Evolutionary conservation across 2,113 vertebrate genomes (phyloP).

Genomic region (Orientallactaga bullata): DNA sequence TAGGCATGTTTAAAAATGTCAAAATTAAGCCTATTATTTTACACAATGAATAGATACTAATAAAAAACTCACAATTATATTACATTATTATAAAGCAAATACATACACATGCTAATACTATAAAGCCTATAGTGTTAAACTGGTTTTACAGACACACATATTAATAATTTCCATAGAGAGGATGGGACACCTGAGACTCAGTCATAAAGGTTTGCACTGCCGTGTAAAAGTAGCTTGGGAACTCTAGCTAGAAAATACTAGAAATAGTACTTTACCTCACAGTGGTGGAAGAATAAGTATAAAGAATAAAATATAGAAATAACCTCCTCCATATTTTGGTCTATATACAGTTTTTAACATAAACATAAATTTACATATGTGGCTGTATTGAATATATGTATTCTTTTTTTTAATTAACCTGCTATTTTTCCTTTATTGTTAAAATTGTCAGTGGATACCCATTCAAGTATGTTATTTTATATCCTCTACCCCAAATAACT

Average conservation of each 20-base stretch:
- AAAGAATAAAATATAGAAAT: conserved; percentile 26
- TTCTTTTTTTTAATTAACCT: neutral
- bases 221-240: neutral
- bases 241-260: neutral
- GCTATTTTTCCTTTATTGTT: neutral
- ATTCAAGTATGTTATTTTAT: neutral
- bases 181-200: neutral
- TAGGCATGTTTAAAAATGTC: neutral
- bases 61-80: neutral
- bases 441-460: neutral
- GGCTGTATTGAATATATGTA: neutral
- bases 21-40: neutral
- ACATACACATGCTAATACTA: neutral
- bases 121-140: neutral
- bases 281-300: neutral
- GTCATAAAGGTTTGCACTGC: neutral
- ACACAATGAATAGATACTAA: neutral
- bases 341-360: neutral
- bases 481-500: neutral
- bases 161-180: neutral
- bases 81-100: neutral
- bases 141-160: too few species aligned
- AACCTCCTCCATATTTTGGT: neutral
- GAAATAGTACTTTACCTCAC: neutral
- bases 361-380: neutral